These are phyloP conservation scores for Drosophila prosaltans DNA, from an alignment of 1,140 invertebrate species.

Conservation along the genomic window DNA sequence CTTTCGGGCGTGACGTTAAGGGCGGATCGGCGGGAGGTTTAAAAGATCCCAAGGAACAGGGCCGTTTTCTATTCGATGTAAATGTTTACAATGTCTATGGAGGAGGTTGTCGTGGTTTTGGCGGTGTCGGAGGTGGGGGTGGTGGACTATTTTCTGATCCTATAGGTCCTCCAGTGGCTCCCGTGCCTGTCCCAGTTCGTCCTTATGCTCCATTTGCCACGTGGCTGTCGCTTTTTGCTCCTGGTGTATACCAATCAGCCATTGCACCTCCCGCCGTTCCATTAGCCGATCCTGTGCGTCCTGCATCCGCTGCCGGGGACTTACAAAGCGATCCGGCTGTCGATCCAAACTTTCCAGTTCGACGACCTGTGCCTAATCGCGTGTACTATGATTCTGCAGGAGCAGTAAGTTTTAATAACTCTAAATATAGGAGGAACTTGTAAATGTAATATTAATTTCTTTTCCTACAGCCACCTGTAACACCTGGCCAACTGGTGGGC, in stretches of 20 bases:
- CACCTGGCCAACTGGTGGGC: conserved; percentile 71
- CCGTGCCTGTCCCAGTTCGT: conserved; percentile 60
- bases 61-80: conserved; percentile 74
- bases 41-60: conserved; percentile 67
- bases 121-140: conserved; percentile 42
- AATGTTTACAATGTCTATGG: conserved; percentile 76
- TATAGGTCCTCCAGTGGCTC: conserved; percentile 37
- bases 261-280: conserved; percentile 49
- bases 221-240: conserved; percentile 73
- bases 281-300: conserved; percentile 38
- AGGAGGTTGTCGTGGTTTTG: conserved; percentile 55
- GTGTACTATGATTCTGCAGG: conserved; percentile 75
- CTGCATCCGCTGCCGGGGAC: conserved; percentile 35
- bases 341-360: conserved; percentile 72
- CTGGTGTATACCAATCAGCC: conserved; percentile 65
- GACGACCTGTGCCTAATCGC: conserved; percentile 71
- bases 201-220: conserved; percentile 67
- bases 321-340: conserved; percentile 73
- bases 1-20: conserved; percentile 68
- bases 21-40: conserved; percentile 2
- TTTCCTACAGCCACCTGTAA: conserved; percentile 61
- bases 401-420: conserved; percentile 55
- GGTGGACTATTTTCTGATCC: conserved; percentile 66
- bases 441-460: background rate
- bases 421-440: background rate